A percentile compares a stretch with the other conserved stretches of the same genome.
Evolutionary conservation across 2,888 invertebrate genomes (phyloP).

Genomic region (Clostera curtula): DNA sequence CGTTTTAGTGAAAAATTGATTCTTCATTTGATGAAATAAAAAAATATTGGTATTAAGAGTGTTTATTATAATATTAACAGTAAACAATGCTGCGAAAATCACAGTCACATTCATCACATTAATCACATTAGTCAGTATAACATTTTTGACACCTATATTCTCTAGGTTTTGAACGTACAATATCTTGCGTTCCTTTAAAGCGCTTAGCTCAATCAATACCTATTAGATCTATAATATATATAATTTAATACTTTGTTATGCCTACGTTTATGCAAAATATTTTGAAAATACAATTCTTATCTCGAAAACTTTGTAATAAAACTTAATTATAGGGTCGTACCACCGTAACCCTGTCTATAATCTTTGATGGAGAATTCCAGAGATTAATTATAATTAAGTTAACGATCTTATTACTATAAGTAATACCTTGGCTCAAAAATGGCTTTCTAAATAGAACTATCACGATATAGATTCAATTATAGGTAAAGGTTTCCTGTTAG

Average conservation of each 20-base stretch:
- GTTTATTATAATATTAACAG: no score
- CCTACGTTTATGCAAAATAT: not conserved
- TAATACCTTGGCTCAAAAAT: constrained; percentile 37
- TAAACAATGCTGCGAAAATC: no score
- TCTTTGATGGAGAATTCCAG: constrained; percentile 29
- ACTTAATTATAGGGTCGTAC: constrained; percentile 5
- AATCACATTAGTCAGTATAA: no score
- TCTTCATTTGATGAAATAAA: no score
- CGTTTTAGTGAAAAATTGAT: no score
- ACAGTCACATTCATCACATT: no score
- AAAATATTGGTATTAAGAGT: no score
- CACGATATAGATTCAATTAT: constrained; percentile 1
- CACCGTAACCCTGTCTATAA: constrained; percentile 28
- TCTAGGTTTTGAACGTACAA: no score
- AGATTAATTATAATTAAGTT: constrained; percentile 51
- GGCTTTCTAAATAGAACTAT: constrained; percentile 26
- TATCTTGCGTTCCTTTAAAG: no score
- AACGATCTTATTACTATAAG: constrained; percentile 47
- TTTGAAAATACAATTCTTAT: not conserved
- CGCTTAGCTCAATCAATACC: no score
- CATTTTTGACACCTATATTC: no score
- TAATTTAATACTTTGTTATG: not conserved
- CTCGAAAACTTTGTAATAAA: not conserved
- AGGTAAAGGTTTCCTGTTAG: not conserved
- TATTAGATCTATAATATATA: no score